Conservation (phyloP, 2,888 invertebrate genomes). For the Notocelia uddmanniana region DNA sequence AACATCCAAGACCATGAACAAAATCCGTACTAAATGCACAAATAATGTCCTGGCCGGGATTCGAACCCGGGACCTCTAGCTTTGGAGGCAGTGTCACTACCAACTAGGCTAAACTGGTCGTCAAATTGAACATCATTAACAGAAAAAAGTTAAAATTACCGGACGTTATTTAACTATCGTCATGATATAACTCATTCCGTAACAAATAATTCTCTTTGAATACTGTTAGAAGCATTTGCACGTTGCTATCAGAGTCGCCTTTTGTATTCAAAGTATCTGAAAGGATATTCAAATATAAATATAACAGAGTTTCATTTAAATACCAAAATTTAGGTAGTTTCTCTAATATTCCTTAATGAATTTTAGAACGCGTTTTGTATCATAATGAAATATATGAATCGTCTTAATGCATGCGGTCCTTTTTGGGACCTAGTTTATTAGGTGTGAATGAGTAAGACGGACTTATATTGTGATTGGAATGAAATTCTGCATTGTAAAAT, state of each 20-base stretch:
- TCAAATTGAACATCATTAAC: too few relatives aligned
- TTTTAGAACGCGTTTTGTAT: neutral
- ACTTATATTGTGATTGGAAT: neutral
- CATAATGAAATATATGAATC: neutral
- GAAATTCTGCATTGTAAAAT: neutral
- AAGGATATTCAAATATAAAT: neutral
- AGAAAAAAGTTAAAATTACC: too few relatives aligned
- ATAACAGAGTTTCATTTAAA: neutral
- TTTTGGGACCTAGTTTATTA: neutral
- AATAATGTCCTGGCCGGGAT: too few relatives aligned
- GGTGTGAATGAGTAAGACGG: neutral
- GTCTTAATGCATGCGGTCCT: neutral
- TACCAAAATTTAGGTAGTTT: neutral
- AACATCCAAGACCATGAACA: too few relatives aligned
- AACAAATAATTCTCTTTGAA: neutral
- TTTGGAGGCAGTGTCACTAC: too few relatives aligned
- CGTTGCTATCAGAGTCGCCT: neutral
- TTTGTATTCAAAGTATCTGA: neutral
- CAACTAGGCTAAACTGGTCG: too few relatives aligned
- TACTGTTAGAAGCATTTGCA: neutral
- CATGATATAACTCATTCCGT: neutral
- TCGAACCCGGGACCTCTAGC: too few relatives aligned
- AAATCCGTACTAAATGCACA: too few relatives aligned
- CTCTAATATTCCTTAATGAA: neutral
- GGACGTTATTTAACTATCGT: neutral